Conservation (phyloP, 2,113 vertebrate genomes). For the Syngnathus scovelli region DNA sequence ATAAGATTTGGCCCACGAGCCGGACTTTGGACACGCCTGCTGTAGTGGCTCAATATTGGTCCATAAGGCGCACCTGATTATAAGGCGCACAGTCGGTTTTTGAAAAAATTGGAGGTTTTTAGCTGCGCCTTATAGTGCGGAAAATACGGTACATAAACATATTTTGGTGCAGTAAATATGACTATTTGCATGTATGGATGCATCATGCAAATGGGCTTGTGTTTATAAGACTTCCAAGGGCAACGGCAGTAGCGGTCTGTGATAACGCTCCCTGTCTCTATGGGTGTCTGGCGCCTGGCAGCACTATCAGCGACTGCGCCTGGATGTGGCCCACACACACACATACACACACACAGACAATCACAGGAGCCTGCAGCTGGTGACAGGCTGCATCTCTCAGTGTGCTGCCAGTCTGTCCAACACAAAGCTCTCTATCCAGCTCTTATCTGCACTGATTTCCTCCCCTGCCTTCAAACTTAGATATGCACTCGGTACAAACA, state of each 20-base stretch:
- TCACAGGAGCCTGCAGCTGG: slow-evolving; percentile 55
- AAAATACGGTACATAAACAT: background rate
- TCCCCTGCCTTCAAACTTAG: slow-evolving; percentile 58
- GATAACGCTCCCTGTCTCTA: slow-evolving; percentile 49
- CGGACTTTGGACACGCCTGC: too few relatives aligned
- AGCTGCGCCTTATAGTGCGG: too few relatives aligned
- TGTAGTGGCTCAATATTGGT: too few relatives aligned
- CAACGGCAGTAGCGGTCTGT: slow-evolving; percentile 32
- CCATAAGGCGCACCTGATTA: too few relatives aligned
- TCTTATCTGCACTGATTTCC: slow-evolving; percentile 58
- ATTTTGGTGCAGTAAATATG: background rate
- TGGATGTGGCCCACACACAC: slow-evolving; percentile 41
- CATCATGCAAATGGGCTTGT: slow-evolving; percentile 22
- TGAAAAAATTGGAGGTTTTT: too few relatives aligned
- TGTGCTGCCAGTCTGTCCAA: slow-evolving; percentile 55
- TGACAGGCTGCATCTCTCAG: slow-evolving; percentile 56
- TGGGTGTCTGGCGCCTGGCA: slow-evolving; percentile 53
- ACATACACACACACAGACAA: slow-evolving; percentile 13
- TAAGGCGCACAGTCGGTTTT: too few relatives aligned
- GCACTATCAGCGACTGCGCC: slow-evolving; percentile 51
- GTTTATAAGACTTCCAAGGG: slow-evolving; percentile 35
- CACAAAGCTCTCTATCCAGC: slow-evolving; percentile 58
- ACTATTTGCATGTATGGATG: slow-evolving; percentile 14
- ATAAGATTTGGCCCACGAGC: too few relatives aligned
- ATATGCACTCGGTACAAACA: slow-evolving; percentile 51